A percentile compares a stretch with the other conserved stretches of the same genome.
Conservation (phyloP, 2,888 invertebrate genomes). For the Glyphotaelius pellucidus region DNA sequence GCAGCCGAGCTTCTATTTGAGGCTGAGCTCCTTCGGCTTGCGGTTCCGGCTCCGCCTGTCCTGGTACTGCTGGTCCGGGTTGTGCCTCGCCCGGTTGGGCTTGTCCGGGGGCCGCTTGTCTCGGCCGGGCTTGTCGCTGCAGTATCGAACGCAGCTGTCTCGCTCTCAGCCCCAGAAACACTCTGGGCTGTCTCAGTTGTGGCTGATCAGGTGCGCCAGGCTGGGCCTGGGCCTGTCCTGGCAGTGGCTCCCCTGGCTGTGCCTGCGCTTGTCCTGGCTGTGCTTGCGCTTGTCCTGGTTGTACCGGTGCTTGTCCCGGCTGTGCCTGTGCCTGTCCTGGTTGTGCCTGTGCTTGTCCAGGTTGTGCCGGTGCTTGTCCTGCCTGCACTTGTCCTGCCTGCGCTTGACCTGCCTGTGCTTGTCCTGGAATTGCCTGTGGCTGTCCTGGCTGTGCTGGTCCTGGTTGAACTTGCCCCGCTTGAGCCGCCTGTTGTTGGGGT, state of each 20-base stretch:
- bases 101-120: neutral
- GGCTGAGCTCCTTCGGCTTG: neutral
- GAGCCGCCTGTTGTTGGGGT: too few relatives aligned
- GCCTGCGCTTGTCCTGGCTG: neutral
- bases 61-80: neutral
- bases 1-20: neutral
- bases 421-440: neutral
- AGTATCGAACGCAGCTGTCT: neutral
- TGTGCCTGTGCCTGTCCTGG: too few relatives aligned
- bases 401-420: neutral
- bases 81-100: neutral
- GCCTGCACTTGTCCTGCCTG: neutral
- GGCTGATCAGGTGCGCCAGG: neutral
- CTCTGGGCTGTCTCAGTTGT: neutral
- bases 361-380: neutral
- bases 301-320: too few relatives aligned
- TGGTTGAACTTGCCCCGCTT: too few relatives aligned
- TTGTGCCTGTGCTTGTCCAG: neutral
- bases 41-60: neutral
- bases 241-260: neutral
- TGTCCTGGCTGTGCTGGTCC: too few relatives aligned
- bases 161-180: neutral
- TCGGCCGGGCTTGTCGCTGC: neutral
- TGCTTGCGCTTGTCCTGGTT: too few relatives aligned
- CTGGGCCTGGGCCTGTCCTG: neutral